Percentiles rank a stretch among this genome's conserved stretches.
Conservation (phyloP, 2,797 vertebrate genomes). For the Coregonus ussuriensis region DNA sequence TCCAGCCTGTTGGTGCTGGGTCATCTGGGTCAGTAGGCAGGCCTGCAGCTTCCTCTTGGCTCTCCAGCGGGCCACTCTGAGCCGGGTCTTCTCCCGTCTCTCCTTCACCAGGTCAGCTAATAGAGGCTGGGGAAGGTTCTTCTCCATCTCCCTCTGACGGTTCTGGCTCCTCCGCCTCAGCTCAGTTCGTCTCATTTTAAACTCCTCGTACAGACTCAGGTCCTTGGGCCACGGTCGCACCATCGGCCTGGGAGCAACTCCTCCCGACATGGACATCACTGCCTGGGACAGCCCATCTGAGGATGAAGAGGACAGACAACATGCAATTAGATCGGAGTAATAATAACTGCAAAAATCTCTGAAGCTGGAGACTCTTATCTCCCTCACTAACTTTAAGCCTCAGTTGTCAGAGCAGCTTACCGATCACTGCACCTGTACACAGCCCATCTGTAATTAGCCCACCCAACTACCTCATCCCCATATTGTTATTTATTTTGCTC, state of each 20-base stretch:
- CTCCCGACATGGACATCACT: conserved; percentile 8
- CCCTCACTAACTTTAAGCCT: too few relatives aligned
- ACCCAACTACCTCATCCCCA: too few relatives aligned
- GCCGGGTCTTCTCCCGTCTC: conserved; percentile 79
- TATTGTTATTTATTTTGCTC: too few relatives aligned
- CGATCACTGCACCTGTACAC: too few relatives aligned
- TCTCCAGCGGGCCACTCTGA: conserved; percentile 79
- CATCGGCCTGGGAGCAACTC: conserved; percentile 39
- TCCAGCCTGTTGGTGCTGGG: neutral
- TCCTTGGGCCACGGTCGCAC: conserved; percentile 70
- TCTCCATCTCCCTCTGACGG: conserved; percentile 74
- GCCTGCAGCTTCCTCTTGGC: conserved; percentile 81
- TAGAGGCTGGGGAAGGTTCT: conserved; percentile 76
- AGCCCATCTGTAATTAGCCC: too few relatives aligned
- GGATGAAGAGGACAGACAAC: neutral
- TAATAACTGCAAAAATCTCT: too few relatives aligned
- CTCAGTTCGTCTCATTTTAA: conserved; percentile 73
- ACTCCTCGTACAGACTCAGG: conserved; percentile 74
- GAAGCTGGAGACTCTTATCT: too few relatives aligned
- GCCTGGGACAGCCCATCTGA: conserved; percentile 38
- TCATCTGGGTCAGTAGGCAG: conserved; percentile 61
- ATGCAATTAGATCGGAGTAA: too few relatives aligned
- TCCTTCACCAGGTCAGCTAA: conserved; percentile 73
- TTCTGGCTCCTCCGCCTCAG: conserved; percentile 67
- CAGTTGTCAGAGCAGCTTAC: too few relatives aligned